Evolutionary conservation across 2,797 vertebrate species (phyloP).

Genomic region (Megaceryle alcyon): DNA sequence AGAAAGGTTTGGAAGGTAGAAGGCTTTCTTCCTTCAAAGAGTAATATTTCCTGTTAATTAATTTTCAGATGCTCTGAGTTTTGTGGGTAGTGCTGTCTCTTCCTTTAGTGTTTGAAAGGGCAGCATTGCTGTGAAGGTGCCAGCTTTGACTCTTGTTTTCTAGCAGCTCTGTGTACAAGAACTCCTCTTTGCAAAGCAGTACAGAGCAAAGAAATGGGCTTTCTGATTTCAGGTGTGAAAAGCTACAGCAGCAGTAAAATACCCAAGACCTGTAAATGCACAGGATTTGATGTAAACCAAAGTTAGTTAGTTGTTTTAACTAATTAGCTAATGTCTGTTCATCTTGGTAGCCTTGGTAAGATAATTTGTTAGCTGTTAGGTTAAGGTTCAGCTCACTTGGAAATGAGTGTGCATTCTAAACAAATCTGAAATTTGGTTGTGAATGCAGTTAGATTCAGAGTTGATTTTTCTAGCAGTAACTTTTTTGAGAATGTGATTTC

Average conservation of each 20-base stretch:
- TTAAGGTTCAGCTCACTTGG: not conserved
- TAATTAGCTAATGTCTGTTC: not conserved
- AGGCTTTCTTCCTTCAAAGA: not conserved
- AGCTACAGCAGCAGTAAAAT: not conserved
- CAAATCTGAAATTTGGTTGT: not conserved
- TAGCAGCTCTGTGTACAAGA: not conserved
- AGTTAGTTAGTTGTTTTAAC: not conserved
- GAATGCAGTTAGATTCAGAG: not conserved
- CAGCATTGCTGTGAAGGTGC: not conserved
- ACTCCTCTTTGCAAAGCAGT: not conserved
- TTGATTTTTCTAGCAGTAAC: not conserved
- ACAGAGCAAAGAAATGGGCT: not conserved
- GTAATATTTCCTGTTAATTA: not conserved
- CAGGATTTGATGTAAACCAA: not conserved
- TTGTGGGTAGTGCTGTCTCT: not conserved
- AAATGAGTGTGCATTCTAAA: not conserved
- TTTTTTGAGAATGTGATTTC: not conserved
- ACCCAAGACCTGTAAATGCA: not conserved
- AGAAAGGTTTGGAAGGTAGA: not conserved
- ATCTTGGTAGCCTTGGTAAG: not conserved
- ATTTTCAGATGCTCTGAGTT: not conserved
- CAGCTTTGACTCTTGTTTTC: not conserved
- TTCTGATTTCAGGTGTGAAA: not conserved
- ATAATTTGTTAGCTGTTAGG: not conserved
- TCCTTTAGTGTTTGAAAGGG: not conserved